Evolutionary conservation across 1,140 invertebrate species (phyloP), one percentile per base, ranked within the genome.

Genomic region (Aphaenogaster floridana): DNA sequence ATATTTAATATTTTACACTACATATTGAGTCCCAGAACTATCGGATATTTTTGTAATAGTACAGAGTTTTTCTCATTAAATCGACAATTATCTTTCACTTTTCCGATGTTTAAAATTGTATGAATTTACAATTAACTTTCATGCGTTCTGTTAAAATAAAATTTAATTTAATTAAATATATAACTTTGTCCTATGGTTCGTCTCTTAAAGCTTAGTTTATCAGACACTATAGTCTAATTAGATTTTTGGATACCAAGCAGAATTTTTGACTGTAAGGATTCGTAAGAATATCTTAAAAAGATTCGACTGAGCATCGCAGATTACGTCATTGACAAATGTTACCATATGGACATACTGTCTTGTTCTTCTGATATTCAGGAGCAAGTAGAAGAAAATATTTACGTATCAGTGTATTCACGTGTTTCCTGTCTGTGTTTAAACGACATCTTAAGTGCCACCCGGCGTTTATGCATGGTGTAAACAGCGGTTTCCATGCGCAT

Each of bases 371-470:
- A 92, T 93, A 89, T 86, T 81, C 80, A 59, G 88, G 84, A 87
- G 92, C 90, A 94, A 93, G 91, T 93, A 92, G 91, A 90, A 89
- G 91, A 95, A 94, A 95, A 94, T 95, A 95, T 95, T 95, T 94
- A 95, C 90, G 90, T 86, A 88, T 42, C 86, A 91, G 92, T 92
- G 91, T 95, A 94, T 94, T 94, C 94, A 92, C 92, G 94, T 91
- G 92, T 94, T 95, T 95, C 94, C 94, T 95, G 94, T 92, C 92
- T 94, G 88, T 94, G 94, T 94, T 94, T 94, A 94, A 94, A 95
- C 93, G 94, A 94, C 94, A 95, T 94, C 93, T 93, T 94, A 94
- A 95, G 94, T 95, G 93, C 92, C 92, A 94, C 85, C 90, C 81
- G 81, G 57, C 83, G 94, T 94, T 95, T 94, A 95, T 89, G 45